Conservation (phyloP, 2,888 invertebrate species). For the Cheilosia pagana region DNA sequence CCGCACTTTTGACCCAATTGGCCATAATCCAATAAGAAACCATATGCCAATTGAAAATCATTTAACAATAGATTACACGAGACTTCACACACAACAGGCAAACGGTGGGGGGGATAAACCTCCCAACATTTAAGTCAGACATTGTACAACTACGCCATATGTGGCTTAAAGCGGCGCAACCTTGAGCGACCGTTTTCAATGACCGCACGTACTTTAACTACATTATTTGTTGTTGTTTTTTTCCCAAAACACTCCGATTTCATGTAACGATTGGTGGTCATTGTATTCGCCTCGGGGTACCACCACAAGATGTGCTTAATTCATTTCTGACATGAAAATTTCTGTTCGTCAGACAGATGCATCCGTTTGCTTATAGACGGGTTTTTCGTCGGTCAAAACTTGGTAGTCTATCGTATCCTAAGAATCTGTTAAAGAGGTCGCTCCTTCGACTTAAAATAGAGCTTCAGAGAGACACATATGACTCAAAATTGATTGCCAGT, state of each 20-base stretch:
- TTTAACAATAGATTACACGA: conserved; percentile 29
- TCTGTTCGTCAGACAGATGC: too few species aligned
- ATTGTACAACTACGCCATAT: neutral
- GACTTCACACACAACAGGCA: neutral
- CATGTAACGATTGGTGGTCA: conserved; percentile 33
- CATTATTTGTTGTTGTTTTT: neutral
- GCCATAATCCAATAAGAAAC: conserved; percentile 51
- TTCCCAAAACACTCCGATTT: conserved; percentile 29
- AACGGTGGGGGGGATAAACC: neutral
- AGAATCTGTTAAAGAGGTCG: too few species aligned
- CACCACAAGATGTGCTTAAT: conserved; percentile 32
- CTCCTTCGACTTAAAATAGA: too few species aligned
- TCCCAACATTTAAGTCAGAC: neutral
- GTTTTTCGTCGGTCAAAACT: too few species aligned
- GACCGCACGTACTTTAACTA: conserved; percentile 45
- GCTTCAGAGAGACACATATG: too few species aligned
- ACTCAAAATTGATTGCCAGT: too few species aligned
- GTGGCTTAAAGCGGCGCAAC: conserved; percentile 2
- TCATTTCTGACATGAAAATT: too few species aligned
- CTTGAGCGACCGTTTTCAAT: conserved; percentile 56
- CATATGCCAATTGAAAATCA: conserved; percentile 43
- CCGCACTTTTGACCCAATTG: conserved; percentile 62
- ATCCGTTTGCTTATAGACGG: too few species aligned
- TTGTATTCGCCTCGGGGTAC: neutral
- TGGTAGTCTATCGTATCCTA: too few species aligned